Percentiles rank a stretch among this genome's conserved stretches.
Conservation (phyloP, 2,888 invertebrate species). For the Pseudolycoriella hygida region DNA sequence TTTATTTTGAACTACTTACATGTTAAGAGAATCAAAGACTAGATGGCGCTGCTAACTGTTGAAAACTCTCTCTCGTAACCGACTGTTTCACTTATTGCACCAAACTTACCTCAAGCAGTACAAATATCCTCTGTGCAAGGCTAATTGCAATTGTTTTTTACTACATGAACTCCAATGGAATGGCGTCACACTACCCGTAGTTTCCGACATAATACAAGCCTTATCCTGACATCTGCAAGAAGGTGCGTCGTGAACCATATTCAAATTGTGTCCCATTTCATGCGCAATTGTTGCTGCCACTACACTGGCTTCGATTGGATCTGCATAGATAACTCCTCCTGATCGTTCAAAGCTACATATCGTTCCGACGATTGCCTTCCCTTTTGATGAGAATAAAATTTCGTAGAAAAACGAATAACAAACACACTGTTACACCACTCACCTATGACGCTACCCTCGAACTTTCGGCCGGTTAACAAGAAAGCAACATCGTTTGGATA, state of each 20-base stretch:
- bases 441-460: slow-evolving; percentile 83
- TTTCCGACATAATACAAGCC: slow-evolving; percentile 93
- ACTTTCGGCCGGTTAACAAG: slow-evolving; percentile 59
- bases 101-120: slow-evolving; percentile 48
- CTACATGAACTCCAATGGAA: slow-evolving; percentile 94
- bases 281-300: slow-evolving; percentile 96
- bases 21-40: too few species aligned
- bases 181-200: slow-evolving; percentile 69
- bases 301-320: slow-evolving; percentile 70
- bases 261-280: slow-evolving; percentile 98
- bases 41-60: too few species aligned
- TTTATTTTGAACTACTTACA: too few species aligned
- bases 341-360: slow-evolving; percentile 95
- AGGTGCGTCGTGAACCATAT: slow-evolving; percentile 90
- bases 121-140: slow-evolving; percentile 93
- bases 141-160: slow-evolving; percentile 68
- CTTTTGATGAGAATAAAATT: slow-evolving; percentile 7
- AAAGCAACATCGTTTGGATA: slow-evolving; percentile 97
- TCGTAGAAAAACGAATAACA: background rate
- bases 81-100: too few species aligned
- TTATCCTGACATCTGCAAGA: slow-evolving; percentile 76
- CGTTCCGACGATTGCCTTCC: slow-evolving; percentile 84
- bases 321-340: slow-evolving; percentile 85
- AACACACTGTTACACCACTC: slow-evolving; percentile 9
- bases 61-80: too few species aligned